Conservation (phyloP, 2,113 vertebrate genomes). For the Vidua chalybeata region DNA sequence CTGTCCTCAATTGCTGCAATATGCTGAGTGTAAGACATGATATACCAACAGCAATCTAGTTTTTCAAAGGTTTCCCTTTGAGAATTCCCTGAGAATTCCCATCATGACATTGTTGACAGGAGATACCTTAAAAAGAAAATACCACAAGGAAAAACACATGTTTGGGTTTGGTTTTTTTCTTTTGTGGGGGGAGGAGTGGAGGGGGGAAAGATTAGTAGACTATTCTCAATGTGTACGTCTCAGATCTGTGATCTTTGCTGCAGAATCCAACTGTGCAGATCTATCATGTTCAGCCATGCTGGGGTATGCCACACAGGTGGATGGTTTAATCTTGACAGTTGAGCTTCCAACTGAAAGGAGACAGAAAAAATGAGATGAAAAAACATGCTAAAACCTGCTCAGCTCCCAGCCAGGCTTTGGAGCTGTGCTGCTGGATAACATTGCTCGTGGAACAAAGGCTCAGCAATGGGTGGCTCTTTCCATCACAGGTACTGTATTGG, state of each 20-base stretch:
- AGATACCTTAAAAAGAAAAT: conserved; percentile 44
- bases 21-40: background rate
- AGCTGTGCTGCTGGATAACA: conserved; percentile 23
- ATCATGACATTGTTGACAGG: conserved; percentile 1
- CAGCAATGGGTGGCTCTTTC: background rate
- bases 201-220: conserved; percentile 28
- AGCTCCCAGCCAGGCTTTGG: background rate
- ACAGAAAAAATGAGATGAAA: conserved; percentile 53
- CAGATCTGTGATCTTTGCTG: conserved; percentile 42
- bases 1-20: background rate
- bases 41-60: background rate
- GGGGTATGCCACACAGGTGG: conserved; percentile 71
- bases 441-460: conserved; percentile 20
- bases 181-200: background rate
- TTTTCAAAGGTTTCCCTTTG: background rate
- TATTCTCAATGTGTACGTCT: background rate
- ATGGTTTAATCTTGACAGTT: conserved; percentile 67
- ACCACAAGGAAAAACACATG: conserved; percentile 31
- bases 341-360: conserved; percentile 61
- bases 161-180: background rate
- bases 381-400: conserved; percentile 55
- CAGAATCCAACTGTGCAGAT: conserved; percentile 63
- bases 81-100: conserved; percentile 28
- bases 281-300: conserved; percentile 67
- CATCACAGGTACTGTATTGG: background rate